Base-by-base conservation (phyloP, 2,888 invertebrate species). In the Spodoptera littoralis region DNA sequence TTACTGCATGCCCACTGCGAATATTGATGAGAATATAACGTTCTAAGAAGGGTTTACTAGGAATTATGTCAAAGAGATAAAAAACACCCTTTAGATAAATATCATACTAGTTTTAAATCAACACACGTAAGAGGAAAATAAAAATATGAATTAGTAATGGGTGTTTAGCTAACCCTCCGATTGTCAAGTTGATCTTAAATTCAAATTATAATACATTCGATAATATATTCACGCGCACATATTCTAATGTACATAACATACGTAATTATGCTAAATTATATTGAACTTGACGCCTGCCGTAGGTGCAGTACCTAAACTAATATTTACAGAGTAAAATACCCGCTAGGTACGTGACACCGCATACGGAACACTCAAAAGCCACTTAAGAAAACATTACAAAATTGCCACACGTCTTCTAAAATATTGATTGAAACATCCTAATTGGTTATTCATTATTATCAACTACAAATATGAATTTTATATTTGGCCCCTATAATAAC, bases 241-340 rank as follows among this genome's bases (percentile, higher is more conserved):
- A n/a, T 24, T 22, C 52, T 18, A 30, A 48, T 18, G 24, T 47
- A n/a, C 1, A 18, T 5, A 44, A 44, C 27, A 18, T 43, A 47
- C 58, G 42, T 57, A 57, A 41, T 36, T 58, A 76, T 70, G 72
- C 24, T 64, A 64, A 77, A 64, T 66, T 60, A 70, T 65, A 49
- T 73, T 71, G 46, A 66, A 67, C 60, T 65, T 60, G 63, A 65
- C 59, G 47, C 56, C 66, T 62, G 56, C 49, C 53, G 30, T 73
- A 48, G 59, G 56, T 77, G 77, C 73, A 78, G 54, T 62, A 62
- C 68, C 51, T 61, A 69, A 65, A 63, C 50, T 60, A 80, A 80
- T 63, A 73, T 73, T 70, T 65, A 66, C 57, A 65, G 3, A 59
- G 55, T 60, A 52, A 66, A 47, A 66, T 52, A 12, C 13, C 54